phyloP scores from a whole-genome alignment of 2,113 vertebrate species.

The Diphyllodes magnificus region DNA sequence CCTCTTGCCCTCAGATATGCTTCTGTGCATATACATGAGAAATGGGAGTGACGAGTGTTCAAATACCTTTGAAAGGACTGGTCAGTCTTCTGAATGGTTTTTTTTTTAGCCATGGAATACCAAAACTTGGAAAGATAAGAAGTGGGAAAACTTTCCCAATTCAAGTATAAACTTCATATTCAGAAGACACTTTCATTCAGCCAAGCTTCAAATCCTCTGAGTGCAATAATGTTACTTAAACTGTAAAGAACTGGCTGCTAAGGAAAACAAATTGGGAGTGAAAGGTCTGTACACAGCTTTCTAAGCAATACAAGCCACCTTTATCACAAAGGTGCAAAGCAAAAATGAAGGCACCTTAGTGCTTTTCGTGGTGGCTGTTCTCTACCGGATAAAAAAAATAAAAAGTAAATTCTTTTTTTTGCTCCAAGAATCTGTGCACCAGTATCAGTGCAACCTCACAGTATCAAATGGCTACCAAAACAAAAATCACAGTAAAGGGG shows the following conservation, averaged over 20 bases:
- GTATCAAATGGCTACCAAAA: background rate
- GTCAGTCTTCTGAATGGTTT: background rate
- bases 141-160: background rate
- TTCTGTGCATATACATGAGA: background rate
- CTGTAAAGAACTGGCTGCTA: background rate
- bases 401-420: background rate
- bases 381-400: background rate
- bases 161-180: background rate
- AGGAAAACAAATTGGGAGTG: background rate
- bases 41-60: background rate
- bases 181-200: background rate
- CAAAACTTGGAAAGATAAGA: background rate
- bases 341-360: background rate
- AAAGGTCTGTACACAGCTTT: background rate
- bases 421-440: background rate
- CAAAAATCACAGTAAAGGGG: background rate
- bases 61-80: background rate
- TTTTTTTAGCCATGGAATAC: background rate
- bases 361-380: background rate
- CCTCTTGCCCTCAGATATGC: background rate
- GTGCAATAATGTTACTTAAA: background rate
- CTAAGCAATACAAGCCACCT: background rate
- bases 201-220: background rate
- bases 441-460: background rate
- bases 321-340: background rate